Evolutionary conservation across 2,113 vertebrate species (phyloP), one percentile per base, ranked within the genome.

Genomic region (Solenodon paradoxus): DNA sequence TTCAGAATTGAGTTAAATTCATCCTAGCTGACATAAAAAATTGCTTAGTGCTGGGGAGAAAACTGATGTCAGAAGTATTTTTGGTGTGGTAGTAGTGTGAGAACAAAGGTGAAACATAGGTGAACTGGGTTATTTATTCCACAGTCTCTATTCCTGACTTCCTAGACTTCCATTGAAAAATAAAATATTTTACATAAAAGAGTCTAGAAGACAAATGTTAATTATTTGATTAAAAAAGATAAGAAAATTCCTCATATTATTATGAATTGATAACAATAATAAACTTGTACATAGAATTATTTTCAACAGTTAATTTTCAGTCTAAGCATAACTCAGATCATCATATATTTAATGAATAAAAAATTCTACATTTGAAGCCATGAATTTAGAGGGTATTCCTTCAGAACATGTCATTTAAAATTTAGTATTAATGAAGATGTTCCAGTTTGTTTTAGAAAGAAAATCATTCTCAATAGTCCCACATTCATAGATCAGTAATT

Each of bases 161-260:
- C 8, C 30, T 83, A 22, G 22, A 24, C 22, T 88, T 90, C 24
- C 12, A 61, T 3, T 42, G 30, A 55, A 0, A n/a, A 87, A 28
- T n/a, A 95, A 94, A 87, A 53, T 92, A 69, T 40, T 78, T 89
- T 95, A 81, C 47, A 87, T 30, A 89, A 80, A 86, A 80, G 3
- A 63, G 38, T 79, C 19, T 61, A 75, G 83, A 84, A 92, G 82
- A 92, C 6, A 92, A 94, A 77, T 82, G 49, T 35, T 7, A 85
- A 75, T 3, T 53, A 63, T 87, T 69, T 75, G 40, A 7, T 51
- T n/a, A n/a, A 47, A 94, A 78, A 77, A 47, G 80, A 35, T 40
- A 90, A 42, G 20, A 12, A 69, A 47, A 53, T 66, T 79, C 26
- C 15, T 63, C 13, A 5, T 78, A 7, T 16, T 55, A 47, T 83